phyloP scores from a whole-genome alignment of 2,797 vertebrate species.

The Valencia hispanica region DNA sequence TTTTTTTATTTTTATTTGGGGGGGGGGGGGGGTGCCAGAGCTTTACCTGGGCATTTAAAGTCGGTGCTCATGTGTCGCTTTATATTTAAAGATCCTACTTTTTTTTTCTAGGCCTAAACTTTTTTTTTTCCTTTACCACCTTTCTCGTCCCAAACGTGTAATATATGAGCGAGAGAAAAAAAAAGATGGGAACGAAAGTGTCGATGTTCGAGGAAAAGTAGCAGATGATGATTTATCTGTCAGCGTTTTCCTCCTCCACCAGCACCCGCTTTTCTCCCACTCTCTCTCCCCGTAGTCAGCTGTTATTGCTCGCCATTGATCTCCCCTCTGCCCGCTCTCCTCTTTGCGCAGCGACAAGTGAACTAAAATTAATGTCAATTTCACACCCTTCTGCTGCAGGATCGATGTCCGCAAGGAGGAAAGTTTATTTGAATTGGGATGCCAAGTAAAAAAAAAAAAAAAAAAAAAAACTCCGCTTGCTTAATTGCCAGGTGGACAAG shows the following conservation, averaged over 20 bases:
- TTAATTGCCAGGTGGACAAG: slow-evolving; percentile 29
- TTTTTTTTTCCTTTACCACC: background rate
- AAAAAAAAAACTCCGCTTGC: background rate
- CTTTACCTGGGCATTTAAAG: too few species aligned
- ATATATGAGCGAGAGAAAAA: slow-evolving; percentile 24
- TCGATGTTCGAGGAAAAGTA: slow-evolving; percentile 84
- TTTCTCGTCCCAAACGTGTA: slow-evolving; percentile 33
- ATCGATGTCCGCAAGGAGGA: slow-evolving; percentile 87
- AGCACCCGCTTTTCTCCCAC: slow-evolving; percentile 16
- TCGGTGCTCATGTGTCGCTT: background rate
- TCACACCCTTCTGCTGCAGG: slow-evolving; percentile 80
- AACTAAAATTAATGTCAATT: slow-evolving; percentile 99
- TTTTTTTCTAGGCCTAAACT: slow-evolving; percentile 21
- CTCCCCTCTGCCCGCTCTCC: slow-evolving; percentile 41
- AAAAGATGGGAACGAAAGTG: slow-evolving; percentile 38
- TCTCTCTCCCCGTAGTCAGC: slow-evolving; percentile 92
- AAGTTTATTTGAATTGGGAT: slow-evolving; percentile 95
- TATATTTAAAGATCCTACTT: background rate
- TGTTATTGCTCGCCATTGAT: slow-evolving; percentile 98
- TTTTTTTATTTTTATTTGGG: too few species aligned
- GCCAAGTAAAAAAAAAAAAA: slow-evolving; percentile 62
- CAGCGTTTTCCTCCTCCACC: slow-evolving; percentile 75
- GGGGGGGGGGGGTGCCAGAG: too few species aligned
- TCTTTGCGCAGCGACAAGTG: slow-evolving; percentile 94
- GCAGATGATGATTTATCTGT: slow-evolving; percentile 95